Evolutionary conservation across 2,113 vertebrate genomes (phyloP).

Genomic region (Apteryx owenii): DNA sequence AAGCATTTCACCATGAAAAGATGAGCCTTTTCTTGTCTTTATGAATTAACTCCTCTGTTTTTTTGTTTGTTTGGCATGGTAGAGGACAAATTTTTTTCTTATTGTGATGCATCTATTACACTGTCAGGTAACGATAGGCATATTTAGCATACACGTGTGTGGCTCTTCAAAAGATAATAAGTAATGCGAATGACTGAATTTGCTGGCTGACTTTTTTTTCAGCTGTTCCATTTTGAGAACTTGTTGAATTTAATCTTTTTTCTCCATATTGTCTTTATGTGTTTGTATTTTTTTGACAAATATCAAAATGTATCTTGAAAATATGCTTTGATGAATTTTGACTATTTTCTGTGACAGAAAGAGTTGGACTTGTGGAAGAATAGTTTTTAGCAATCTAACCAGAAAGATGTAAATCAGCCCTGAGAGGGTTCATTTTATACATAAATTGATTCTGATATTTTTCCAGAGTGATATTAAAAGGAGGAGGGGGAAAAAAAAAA

Average conservation of each 20-base stretch:
- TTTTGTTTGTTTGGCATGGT: background rate
- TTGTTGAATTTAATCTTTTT: background rate
- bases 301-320: background rate
- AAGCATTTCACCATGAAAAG: background rate
- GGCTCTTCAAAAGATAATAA: background rate
- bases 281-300: background rate
- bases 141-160: background rate
- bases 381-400: background rate
- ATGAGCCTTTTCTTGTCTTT: background rate
- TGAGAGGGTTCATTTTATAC: background rate
- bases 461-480: background rate
- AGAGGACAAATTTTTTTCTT: background rate
- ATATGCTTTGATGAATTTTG: background rate
- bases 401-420: background rate
- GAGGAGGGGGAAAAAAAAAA: fast-evolving
- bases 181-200: background rate
- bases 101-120: background rate
- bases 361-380: background rate
- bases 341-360: background rate
- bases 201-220: background rate
- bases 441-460: background rate
- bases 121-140: background rate
- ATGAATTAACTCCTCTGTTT: background rate
- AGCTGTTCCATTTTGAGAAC: background rate
- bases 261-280: background rate